These are phyloP conservation scores for Trisateles emortualis DNA, from an alignment of 2,888 invertebrate genomes.

Conservation along the genomic window DNA sequence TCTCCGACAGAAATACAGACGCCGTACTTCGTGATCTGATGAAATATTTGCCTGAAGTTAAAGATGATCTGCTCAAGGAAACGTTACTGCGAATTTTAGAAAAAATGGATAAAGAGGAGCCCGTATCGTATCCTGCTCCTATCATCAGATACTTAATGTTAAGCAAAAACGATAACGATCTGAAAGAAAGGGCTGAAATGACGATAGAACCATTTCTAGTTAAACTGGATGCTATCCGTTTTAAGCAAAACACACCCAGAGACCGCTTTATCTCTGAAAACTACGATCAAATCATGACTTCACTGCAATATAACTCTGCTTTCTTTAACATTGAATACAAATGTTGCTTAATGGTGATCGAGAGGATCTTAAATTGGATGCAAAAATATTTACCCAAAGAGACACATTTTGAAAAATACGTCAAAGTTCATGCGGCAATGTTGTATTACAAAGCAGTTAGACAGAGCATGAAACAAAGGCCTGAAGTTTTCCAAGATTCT, in stretches of 20 bases:
- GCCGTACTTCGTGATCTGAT: constrained; percentile 48
- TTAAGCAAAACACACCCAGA: constrained; percentile 9
- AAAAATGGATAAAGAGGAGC: constrained; percentile 24
- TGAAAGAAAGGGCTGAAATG: constrained; percentile 44
- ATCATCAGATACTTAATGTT: constrained; percentile 60
- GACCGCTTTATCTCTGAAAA: neutral
- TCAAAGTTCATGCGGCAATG: constrained; percentile 61
- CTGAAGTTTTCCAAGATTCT: constrained; percentile 51
- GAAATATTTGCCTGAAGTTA: constrained; percentile 46
- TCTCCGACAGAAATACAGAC: constrained; percentile 29
- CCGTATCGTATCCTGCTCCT: constrained; percentile 48
- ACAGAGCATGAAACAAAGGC: constrained; percentile 48
- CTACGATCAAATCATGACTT: neutral
- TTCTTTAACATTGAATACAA: constrained; percentile 38
- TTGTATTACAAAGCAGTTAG: constrained; percentile 63
- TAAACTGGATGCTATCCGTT: constrained; percentile 43
- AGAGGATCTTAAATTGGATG: constrained; percentile 45
- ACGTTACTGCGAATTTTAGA: constrained; percentile 40
- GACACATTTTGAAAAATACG: constrained; percentile 52
- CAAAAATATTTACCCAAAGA: constrained; percentile 57
- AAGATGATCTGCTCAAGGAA: constrained; percentile 42
- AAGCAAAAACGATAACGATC: constrained; percentile 49
- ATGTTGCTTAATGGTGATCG: constrained; percentile 56
- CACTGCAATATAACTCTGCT: neutral
- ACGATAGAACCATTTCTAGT: constrained; percentile 56